Percentiles rank a stretch among this genome's conserved stretches.
These are phyloP conservation scores for Trissoscelio sp. DNA, from an alignment of 2,888 invertebrate species.

Conservation along the genomic window DNA sequence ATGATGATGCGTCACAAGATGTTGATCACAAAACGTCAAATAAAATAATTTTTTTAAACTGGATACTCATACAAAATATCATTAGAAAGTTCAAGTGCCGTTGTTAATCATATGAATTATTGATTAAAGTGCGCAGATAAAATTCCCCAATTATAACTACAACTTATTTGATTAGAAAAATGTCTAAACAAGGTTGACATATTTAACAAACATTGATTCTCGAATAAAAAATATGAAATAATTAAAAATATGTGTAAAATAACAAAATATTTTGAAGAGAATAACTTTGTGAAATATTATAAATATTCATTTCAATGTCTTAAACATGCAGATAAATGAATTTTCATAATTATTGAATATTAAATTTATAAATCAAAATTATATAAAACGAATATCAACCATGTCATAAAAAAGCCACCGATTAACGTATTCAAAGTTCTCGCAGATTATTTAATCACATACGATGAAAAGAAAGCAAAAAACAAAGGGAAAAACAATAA, in stretches of 20 bases:
- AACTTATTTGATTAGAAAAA: background rate
- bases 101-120: conserved; percentile 5
- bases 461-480: too few species aligned
- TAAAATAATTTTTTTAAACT: background rate
- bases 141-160: background rate
- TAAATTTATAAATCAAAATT: too few species aligned
- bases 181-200: background rate
- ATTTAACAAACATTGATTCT: background rate
- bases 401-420: background rate
- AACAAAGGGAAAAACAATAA: conserved; percentile 3
- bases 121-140: background rate
- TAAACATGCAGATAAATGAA: background rate
- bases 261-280: conserved; percentile 28
- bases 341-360: background rate
- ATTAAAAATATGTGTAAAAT: conserved; percentile 31
- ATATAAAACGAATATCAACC: background rate
- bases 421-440: background rate
- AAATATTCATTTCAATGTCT: background rate
- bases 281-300: background rate
- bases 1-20: conserved; percentile 7
- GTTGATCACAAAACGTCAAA: background rate
- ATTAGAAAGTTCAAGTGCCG: conserved; percentile 29
- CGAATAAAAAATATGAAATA: background rate
- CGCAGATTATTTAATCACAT: background rate
- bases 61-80: conserved; percentile 33